These are phyloP conservation scores for Platysteira castanea DNA, from an alignment of 2,113 vertebrate genomes.

Conservation along the genomic window DNA sequence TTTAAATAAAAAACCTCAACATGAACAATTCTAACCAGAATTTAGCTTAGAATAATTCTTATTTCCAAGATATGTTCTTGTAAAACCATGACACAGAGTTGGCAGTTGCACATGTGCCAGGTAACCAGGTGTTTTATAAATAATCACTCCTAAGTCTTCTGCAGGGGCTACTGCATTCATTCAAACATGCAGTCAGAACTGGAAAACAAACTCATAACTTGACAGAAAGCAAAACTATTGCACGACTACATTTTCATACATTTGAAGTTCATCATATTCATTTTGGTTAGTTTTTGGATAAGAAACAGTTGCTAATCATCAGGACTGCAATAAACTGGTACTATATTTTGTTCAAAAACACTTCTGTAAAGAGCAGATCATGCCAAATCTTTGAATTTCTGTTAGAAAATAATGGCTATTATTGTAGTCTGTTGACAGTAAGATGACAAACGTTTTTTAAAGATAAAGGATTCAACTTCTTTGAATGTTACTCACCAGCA, in stretches of 20 bases:
- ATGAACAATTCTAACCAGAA: not conserved
- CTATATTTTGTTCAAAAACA: not conserved
- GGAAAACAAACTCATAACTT: not conserved
- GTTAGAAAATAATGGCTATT: not conserved
- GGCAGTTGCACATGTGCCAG: not conserved
- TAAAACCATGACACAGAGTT: not conserved
- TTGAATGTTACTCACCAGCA: constrained; percentile 68
- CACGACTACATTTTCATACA: not conserved
- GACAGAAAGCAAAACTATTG: not conserved
- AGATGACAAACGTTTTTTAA: not conserved
- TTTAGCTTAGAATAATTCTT: not conserved
- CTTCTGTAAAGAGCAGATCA: not conserved
- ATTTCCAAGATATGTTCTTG: not conserved
- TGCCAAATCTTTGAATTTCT: not conserved
- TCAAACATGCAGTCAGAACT: not conserved
- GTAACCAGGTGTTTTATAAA: not conserved
- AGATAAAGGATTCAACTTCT: not conserved
- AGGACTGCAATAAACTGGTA: not conserved
- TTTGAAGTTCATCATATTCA: not conserved
- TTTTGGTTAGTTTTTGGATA: not conserved
- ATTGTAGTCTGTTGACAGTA: not conserved
- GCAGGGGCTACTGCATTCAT: not conserved
- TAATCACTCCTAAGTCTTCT: not conserved
- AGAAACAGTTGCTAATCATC: not conserved
- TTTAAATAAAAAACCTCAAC: not conserved